A percentile compares a stretch with the other conserved stretches of the same genome.
phyloP scores from a whole-genome alignment of 1,140 invertebrate genomes.

The Agrilus planipennis region DNA sequence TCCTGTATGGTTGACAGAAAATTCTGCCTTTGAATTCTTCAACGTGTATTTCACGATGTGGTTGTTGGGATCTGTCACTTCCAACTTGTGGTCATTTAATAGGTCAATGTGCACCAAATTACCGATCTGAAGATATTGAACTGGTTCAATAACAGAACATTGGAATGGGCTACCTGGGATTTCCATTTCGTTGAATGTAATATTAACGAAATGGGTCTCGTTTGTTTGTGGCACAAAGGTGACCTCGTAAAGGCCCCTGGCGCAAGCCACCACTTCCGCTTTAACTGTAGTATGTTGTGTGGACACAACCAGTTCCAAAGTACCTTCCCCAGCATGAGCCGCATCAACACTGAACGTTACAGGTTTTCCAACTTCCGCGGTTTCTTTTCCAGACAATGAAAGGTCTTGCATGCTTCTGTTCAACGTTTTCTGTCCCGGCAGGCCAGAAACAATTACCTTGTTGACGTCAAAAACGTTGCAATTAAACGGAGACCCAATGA shows the following conservation, averaged over 20 bases:
- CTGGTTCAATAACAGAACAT: conserved; percentile 40
- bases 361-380: conserved; percentile 65
- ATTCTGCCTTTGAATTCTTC: conserved; percentile 29
- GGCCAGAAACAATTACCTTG: conserved; percentile 68
- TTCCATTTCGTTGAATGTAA: conserved; percentile 91
- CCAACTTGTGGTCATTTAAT: conserved; percentile 28
- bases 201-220: conserved; percentile 86
- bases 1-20: conserved; percentile 27
- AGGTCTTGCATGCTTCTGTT: conserved; percentile 38
- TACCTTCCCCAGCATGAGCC: conserved; percentile 89
- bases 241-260: conserved; percentile 88
- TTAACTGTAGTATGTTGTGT: conserved; percentile 79
- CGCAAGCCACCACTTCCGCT: conserved; percentile 71
- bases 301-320: conserved; percentile 86
- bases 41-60: conserved; percentile 29
- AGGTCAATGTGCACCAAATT: conserved; percentile 43
- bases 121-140: conserved; percentile 37
- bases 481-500: conserved; percentile 82
- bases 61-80: conserved; percentile 31
- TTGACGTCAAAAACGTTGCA: conserved; percentile 89
- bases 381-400: conserved; percentile 40
- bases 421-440: conserved; percentile 37
- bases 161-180: conserved; percentile 87
- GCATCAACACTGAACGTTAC: conserved; percentile 90
- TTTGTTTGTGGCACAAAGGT: conserved; percentile 88